Evolutionary conservation across 2,888 invertebrate species (phyloP), one percentile per base, ranked within the genome.

Genomic region (Cerastoderma edule): DNA sequence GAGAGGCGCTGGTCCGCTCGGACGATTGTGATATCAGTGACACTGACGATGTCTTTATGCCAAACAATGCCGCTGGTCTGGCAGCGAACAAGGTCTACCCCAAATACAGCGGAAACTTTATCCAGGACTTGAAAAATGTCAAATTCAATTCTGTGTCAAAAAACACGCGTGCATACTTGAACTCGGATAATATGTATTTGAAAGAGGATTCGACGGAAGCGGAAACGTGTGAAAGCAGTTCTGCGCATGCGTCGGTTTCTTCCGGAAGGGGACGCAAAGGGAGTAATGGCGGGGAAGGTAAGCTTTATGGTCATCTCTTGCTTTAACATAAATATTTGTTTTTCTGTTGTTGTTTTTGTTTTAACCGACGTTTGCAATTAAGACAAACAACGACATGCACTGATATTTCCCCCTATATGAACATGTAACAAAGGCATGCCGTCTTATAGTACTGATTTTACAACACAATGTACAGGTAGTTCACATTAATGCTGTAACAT

Each of bases 151-250:
- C 85, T 78, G 84, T 85, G 57, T 86, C 88, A 54, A 83, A 84
- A 68, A 85, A 85, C 67, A 85, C 85, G 19, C 79, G 83, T 46
- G 84, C 86, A 27, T 84, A 78, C 57, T 69, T 85, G 53, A 80
- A 84, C 69, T 87, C 84, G 24, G 84, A 88, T 66, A 87, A 85
- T 75, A 77, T 84, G 54, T 95, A 97, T 93, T 94, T 98, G 39
- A 98, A 98, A 94, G 97, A 85, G 56, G 88, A 88, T 67, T 87
- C 87, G 8, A 74, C 80, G 16, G 64, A 78, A 28, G 72, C 69
- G n/a, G 60, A 57, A 22, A 16, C 50, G 24, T 28, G 28, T 65
- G 66, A 72, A 8, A 50, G 30, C 8, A 68, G 66, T 56, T 46
- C 65, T 44, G 72, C 60, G 48, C 69, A 67, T 30, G 63, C 73